Evolutionary conservation across 2,113 vertebrate species (phyloP).

Genomic region (Bujurquina vittata): DNA sequence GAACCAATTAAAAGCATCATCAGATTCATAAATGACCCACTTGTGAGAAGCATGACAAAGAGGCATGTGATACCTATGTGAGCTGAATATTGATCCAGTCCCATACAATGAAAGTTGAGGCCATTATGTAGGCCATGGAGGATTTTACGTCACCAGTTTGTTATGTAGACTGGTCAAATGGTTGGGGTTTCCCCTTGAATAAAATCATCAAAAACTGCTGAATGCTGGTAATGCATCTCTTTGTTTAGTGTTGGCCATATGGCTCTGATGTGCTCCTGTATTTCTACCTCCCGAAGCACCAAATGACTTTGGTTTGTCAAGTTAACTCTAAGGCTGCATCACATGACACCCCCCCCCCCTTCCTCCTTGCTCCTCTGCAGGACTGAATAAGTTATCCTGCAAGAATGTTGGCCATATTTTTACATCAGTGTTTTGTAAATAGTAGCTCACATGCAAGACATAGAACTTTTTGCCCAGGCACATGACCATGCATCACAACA

Average conservation of each 20-base stretch:
- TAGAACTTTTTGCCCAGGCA: not conserved
- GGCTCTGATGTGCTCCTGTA: not conserved
- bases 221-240: not conserved
- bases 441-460: conserved; percentile 11
- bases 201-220: not conserved
- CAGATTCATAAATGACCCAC: not conserved
- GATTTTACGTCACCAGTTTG: conserved; percentile 29
- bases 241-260: not conserved
- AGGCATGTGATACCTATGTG: conserved; percentile 18
- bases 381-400: not conserved
- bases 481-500: not conserved
- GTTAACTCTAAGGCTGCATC: conserved; percentile 11
- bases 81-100: conserved; percentile 9
- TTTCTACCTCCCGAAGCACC: not conserved
- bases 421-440: conserved; percentile 56
- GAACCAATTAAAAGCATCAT: not conserved
- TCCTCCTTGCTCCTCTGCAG: not conserved
- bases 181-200: not conserved
- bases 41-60: not conserved
- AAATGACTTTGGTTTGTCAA: conserved; percentile 31
- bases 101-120: conserved; percentile 42
- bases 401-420: conserved; percentile 26
- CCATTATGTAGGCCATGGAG: conserved; percentile 34
- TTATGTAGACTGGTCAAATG: not conserved
- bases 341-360: conserved; percentile 1